Evolutionary conservation across 2,888 invertebrate species (phyloP).

Genomic region (Drosophila imparisetae): DNA sequence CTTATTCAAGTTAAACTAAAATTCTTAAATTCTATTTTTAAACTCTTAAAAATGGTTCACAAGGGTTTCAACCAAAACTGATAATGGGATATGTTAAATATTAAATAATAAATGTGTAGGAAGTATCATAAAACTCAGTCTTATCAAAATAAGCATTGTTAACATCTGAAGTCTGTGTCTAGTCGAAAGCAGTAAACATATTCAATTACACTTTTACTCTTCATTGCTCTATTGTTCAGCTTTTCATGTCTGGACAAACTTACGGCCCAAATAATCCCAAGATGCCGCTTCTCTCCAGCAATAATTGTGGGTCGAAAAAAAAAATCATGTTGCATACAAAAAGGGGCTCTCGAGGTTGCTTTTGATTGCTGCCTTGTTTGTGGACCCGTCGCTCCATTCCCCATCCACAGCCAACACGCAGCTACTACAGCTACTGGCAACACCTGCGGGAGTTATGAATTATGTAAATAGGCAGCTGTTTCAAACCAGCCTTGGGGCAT

Average conservation of each 20-base stretch:
- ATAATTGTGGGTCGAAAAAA: constrained; percentile 23
- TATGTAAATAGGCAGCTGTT: constrained; percentile 63
- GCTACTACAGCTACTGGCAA: not conserved
- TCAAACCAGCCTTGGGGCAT: constrained; percentile 35
- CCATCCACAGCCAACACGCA: not conserved
- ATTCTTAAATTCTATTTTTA: not conserved
- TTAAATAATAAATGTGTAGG: not conserved
- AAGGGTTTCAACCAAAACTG: not conserved
- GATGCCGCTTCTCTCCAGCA: constrained; percentile 14
- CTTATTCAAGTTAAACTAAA: not conserved
- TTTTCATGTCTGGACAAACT: constrained; percentile 12
- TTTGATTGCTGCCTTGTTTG: constrained; percentile 64
- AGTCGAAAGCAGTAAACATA: not conserved
- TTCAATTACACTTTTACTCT: constrained; percentile 1
- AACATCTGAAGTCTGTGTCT: not conserved
- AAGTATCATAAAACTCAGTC: not conserved
- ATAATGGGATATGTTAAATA: not conserved
- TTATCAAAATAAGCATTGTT: not conserved
- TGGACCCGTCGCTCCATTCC: not conserved
- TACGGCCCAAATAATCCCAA: not conserved
- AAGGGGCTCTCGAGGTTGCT: constrained; percentile 57
- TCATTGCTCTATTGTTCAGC: not conserved
- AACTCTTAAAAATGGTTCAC: not conserved
- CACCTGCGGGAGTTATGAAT: constrained; percentile 75
- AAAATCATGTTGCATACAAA: constrained; percentile 66